These are phyloP conservation scores for Pharmacophagus antenor DNA, from an alignment of 2,888 invertebrate genomes.

Conservation along the genomic window DNA sequence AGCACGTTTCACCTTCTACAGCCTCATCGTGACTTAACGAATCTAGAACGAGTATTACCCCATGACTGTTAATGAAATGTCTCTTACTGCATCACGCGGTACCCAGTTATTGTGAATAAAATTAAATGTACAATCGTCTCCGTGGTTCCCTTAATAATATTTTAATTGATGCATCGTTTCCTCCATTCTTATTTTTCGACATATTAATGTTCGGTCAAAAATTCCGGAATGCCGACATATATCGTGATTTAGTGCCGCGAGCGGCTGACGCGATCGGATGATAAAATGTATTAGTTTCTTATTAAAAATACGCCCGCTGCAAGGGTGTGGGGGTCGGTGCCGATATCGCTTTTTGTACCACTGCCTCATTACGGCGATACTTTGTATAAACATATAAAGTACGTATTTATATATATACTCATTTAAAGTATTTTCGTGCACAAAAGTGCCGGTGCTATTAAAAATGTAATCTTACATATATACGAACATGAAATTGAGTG, in stretches of 20 bases:
- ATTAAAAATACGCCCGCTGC: constrained; percentile 30
- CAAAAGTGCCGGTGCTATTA: no score
- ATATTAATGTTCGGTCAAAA: constrained; percentile 62
- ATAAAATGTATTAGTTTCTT: constrained; percentile 36
- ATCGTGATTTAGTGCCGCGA: constrained; percentile 60
- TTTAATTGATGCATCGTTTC: constrained; percentile 72
- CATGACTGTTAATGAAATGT: no score
- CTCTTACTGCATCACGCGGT: no score
- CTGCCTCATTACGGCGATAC: not conserved
- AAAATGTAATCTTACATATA: no score
- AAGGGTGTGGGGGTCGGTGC: constrained; percentile 22
- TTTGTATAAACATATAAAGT: not conserved
- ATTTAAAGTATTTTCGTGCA: not conserved
- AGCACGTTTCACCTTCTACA: no score
- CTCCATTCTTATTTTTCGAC: constrained; percentile 66
- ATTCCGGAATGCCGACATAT: constrained; percentile 50
- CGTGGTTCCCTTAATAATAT: constrained; percentile 49
- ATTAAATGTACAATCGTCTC: constrained; percentile 30
- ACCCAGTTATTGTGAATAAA: constrained; percentile 27
- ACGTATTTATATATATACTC: not conserved
- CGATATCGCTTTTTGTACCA: constrained; percentile 7
- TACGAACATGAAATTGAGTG: no score
- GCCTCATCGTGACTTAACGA: no score
- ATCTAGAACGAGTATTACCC: no score
- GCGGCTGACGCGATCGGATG: constrained; percentile 40